Evolutionary conservation across 2,113 vertebrate species (phyloP), one percentile per base, ranked within the genome.

Genomic region (Alces alces): DNA sequence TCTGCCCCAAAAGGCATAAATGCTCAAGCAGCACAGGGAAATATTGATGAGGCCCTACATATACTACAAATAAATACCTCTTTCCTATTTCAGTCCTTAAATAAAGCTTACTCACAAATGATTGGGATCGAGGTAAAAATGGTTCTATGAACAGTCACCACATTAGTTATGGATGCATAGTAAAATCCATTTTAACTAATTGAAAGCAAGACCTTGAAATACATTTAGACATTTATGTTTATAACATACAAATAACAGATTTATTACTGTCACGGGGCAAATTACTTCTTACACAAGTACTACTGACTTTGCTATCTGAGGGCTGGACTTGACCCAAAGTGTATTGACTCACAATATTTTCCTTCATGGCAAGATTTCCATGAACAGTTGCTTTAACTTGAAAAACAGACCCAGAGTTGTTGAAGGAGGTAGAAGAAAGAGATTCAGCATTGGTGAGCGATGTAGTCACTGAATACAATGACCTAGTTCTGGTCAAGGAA

Each of bases 301-400:
- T 70, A 55, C 84, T 58, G 86, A 95, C 89, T 97, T 94, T 58
- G n/a, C 97, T 96, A 95, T 97, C 66, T 80, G 89, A 96, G 45
- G 27, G 6, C 25, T 87, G 95, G 97, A 92, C 54, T 89, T 85
- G 86, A 79, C 96, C 95, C 97, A 97, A 73, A 95, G 80, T 70
- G 43, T 93, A 88, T 11, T 93, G 95, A 82, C 93, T 96, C 94
- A 96, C 88, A 95, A 19, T 87, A 83, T 98, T 98, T 97, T 96
- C 94, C 91, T 97, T 95, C 86, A 93, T 60, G 84, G 91, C 60
- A 92, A 33, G 80, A 92, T 89, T 94, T 98, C 94, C 86, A 82
- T 25, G 86, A 97, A 93, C 86, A 96, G 86, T 94, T 64, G 60
- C 94, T 97, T 97, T 87, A 97, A 95, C 96, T 73, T 86, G 94